Evolutionary conservation across 2,797 vertebrate genomes (phyloP), one percentile per base, ranked within the genome.

Genomic region (Borostomias antarcticus): DNA sequence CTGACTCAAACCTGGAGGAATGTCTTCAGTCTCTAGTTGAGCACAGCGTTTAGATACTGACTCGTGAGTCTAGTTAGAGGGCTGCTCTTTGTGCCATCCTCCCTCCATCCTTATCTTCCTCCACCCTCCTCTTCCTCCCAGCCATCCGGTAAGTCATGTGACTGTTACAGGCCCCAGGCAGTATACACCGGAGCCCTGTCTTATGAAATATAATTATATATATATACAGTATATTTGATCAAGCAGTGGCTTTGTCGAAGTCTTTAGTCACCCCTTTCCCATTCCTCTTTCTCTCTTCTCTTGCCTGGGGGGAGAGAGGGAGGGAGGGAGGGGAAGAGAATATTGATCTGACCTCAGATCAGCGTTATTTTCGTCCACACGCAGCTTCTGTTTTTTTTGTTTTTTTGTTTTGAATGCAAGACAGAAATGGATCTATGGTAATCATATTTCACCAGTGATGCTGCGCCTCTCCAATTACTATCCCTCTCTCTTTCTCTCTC

Each of bases 391-490:
- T 79, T 74, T 71, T 65, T 62, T 82, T n/a, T n/a, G n/a, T n/a
- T n/a, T n/a, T n/a, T n/a, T n/a, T n/a, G n/a, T n/a, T n/a, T 74
- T 75, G 51, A 75, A 86, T 80, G 77, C 82, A 85, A 79, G 86
- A 84, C 86, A 86, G 83, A 88, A 89, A 91, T 81, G 76, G 89
- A 92, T 89, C 88, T 82, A 84, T 90, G 82, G 71, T 91, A 92
- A 93, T 91, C 85, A 84, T 86, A 91, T 91, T 91, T 84, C 77
- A 76, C 83, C 73, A 69, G 70, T 89, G 85, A 87, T 82, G 75
- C 80, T 56, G 78, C 33, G 72, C 79, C 75, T 73, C 54, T 76
- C 84, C 83, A 84, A 88, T 89, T 89, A 89, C 82, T 70, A 81
- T 76, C 79, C 67, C 73, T 72, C 70, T 68, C 76, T 76, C 78